Conservation (phyloP, 2,797 vertebrate species). For the Neoniphon sammara region DNA sequence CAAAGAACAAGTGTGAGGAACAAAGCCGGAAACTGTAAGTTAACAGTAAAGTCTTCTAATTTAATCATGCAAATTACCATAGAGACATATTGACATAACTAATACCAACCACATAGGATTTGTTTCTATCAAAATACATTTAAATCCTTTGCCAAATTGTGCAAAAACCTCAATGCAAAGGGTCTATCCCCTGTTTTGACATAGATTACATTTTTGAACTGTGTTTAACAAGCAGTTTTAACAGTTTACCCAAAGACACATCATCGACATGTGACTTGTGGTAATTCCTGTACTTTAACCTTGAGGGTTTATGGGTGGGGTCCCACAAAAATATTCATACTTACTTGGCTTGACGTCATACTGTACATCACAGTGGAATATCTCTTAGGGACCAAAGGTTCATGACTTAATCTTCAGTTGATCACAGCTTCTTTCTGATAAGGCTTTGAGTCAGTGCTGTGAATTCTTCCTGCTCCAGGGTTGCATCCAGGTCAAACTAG, state of each 20-base stretch:
- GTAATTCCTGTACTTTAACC: conserved; percentile 14
- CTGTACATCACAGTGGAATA: not conserved
- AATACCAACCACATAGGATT: not conserved
- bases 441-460: not conserved
- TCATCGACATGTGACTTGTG: not conserved
- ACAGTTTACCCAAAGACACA: conserved; percentile 21
- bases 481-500: not conserved
- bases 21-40: conserved; percentile 77
- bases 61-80: not conserved
- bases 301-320: conserved; percentile 3
- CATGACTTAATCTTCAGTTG: conserved; percentile 31
- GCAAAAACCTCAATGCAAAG: not conserved
- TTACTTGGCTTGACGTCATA: not conserved
- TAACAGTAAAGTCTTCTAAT: not conserved
- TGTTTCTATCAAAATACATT: not conserved
- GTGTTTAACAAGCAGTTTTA: conserved; percentile 9
- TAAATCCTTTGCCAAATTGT: not conserved
- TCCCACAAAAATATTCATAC: not conserved
- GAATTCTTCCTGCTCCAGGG: not conserved
- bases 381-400: conserved; percentile 32
- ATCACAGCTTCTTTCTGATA: not conserved
- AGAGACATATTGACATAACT: not conserved
- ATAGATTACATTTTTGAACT: conserved; percentile 17
- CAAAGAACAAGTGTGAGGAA: conserved; percentile 78
- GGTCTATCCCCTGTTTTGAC: not conserved